These are phyloP conservation scores for Laticauda colubrina DNA, from an alignment of 2,113 vertebrate species.

Conservation along the genomic window DNA sequence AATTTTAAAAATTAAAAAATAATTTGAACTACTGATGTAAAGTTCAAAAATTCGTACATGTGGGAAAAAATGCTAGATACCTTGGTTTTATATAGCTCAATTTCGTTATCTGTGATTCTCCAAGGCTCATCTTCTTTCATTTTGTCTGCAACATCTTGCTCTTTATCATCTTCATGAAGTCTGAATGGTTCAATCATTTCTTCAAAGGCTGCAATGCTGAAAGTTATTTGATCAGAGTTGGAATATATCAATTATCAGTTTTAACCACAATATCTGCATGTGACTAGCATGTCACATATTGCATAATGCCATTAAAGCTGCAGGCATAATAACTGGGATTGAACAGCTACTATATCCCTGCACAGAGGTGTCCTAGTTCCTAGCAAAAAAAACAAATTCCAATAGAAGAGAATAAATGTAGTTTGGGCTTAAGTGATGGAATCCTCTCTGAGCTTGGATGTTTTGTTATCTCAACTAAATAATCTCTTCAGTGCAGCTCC, in stretches of 20 bases:
- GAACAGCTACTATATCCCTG: background rate
- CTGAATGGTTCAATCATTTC: slow-evolving; percentile 93
- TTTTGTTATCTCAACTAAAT: background rate
- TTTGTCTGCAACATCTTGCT: slow-evolving; percentile 90
- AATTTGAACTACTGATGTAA: background rate
- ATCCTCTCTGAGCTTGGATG: background rate
- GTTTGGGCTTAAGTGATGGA: background rate
- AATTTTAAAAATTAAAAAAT: background rate
- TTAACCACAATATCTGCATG: background rate
- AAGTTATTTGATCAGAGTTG: slow-evolving; percentile 24
- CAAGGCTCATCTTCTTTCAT: slow-evolving; percentile 96
- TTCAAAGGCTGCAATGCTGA: slow-evolving; percentile 85
- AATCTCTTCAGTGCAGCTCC: background rate
- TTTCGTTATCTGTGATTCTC: slow-evolving; percentile 95
- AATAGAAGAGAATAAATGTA: background rate
- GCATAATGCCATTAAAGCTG: background rate
- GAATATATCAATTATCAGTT: background rate
- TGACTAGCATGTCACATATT: background rate
- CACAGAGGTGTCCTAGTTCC: background rate
- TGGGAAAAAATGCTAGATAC: slow-evolving; percentile 59
- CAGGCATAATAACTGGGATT: background rate
- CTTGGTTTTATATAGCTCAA: slow-evolving; percentile 96
- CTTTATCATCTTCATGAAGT: slow-evolving; percentile 95
- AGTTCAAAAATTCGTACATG: rapidly evolving
- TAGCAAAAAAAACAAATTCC: background rate